Conservation (phyloP, 37 sponge, comb jelly and placozoan genomes). For the Petrosia ficiformis region DNA sequence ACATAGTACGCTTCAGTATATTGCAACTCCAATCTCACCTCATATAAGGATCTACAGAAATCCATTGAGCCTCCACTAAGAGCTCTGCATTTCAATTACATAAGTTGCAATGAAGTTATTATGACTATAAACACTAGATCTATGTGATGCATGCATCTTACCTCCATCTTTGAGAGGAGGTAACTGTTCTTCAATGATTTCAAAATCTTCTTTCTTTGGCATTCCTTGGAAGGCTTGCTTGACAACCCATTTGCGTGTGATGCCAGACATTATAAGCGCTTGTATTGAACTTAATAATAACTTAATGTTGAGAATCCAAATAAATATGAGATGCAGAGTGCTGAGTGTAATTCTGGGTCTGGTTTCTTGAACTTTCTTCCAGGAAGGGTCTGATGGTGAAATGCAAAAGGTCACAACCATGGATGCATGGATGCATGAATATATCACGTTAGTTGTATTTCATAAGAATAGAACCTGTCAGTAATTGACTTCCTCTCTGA, state of each 20-base stretch:
- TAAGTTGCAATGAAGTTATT: background rate
- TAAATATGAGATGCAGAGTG: too few species aligned
- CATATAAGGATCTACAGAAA: slow-evolving; percentile 92
- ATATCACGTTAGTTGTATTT: too few species aligned
- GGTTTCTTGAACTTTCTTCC: too few species aligned
- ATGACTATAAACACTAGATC: background rate
- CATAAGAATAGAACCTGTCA: too few species aligned
- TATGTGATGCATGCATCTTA: slow-evolving; percentile 9
- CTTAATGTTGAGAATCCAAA: too few species aligned
- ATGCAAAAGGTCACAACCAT: too few species aligned
- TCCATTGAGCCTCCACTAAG: slow-evolving; percentile 66
- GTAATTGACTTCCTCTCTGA: too few species aligned
- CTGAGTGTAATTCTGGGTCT: too few species aligned
- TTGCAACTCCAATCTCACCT: slow-evolving; percentile 40
- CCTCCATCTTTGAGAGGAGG: slow-evolving; percentile 87
- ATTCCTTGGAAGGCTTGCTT: slow-evolving; percentile 54
- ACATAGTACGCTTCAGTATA: background rate
- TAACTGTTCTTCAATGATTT: slow-evolving; percentile 73
- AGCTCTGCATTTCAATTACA: slow-evolving; percentile 40
- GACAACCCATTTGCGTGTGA: slow-evolving; percentile 47
- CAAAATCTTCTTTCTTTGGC: slow-evolving; percentile 66
- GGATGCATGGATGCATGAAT: too few species aligned
- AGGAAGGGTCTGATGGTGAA: too few species aligned
- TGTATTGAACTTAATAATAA: too few species aligned
- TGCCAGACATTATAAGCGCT: slow-evolving; percentile 14